Evolutionary conservation across 2,888 invertebrate genomes (phyloP).

Genomic region (Endotricha flammealis): DNA sequence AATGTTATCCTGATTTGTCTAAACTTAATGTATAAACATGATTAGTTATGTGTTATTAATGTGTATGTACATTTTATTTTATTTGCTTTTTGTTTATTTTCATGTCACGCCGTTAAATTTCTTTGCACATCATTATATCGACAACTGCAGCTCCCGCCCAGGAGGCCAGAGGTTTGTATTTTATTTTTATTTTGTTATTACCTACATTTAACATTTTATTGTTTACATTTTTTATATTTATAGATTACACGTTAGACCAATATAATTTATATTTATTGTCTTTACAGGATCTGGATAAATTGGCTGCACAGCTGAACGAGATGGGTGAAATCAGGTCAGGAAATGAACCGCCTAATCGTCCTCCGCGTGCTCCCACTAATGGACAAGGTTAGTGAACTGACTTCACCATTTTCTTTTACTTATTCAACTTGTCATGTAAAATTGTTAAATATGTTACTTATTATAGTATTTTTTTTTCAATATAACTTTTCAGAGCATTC

Average conservation of each 20-base stretch:
- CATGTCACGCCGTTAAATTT: slow-evolving; percentile 75
- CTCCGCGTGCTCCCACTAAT: slow-evolving; percentile 66
- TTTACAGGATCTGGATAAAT: slow-evolving; percentile 94
- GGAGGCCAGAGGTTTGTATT: slow-evolving; percentile 92
- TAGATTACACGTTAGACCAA: not conserved
- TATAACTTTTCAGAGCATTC: too few species aligned
- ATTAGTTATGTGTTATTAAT: too few species aligned
- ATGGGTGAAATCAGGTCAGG: slow-evolving; percentile 87
- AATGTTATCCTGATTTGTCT: too few species aligned
- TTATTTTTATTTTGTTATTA: slow-evolving; percentile 14
- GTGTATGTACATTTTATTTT: slow-evolving; percentile 36
- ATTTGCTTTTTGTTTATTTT: slow-evolving; percentile 65
- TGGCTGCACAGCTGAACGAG: slow-evolving; percentile 97
- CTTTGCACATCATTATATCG: slow-evolving; percentile 63
- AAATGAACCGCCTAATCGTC: slow-evolving; percentile 81
- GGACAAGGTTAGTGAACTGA: slow-evolving; percentile 56
- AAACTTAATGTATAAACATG: too few species aligned
- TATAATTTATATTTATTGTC: slow-evolving; percentile 6
- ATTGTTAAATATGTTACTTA: too few species aligned
- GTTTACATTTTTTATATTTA: slow-evolving; percentile 5
- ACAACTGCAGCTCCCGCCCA: slow-evolving; percentile 86
- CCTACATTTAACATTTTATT: slow-evolving; percentile 5
- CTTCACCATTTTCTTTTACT: too few species aligned
- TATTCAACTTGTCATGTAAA: too few species aligned
- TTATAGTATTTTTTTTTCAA: not conserved